Evolutionary conservation across 2,888 invertebrate species (phyloP).

Genomic region (Lycophotia porphyrea): DNA sequence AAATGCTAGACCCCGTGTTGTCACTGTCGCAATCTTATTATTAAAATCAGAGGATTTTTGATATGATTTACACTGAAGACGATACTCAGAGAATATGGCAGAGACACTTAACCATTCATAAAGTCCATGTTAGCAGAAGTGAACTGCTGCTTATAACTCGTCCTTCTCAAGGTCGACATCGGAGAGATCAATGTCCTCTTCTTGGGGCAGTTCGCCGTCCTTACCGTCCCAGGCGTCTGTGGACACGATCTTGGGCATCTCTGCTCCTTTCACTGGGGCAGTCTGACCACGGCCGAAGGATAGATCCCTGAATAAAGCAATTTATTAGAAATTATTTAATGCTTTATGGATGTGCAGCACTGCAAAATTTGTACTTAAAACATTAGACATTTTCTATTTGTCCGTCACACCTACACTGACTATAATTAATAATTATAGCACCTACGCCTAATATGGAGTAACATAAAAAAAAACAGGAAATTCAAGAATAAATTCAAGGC

Average conservation of each 20-base stretch:
- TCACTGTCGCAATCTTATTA: conserved; percentile 26
- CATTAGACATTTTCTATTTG: not conserved
- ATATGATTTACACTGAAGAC: conserved; percentile 57
- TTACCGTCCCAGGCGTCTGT: conserved; percentile 98
- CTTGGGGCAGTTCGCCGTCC: conserved; percentile 95
- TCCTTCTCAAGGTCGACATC: conserved; percentile 96
- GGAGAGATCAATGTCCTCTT: conserved; percentile 97
- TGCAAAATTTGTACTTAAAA: not conserved
- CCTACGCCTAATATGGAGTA: not conserved
- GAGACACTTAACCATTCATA: conserved; percentile 48
- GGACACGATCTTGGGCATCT: conserved; percentile 93
- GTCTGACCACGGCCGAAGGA: conserved; percentile 98
- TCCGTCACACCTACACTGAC: not conserved
- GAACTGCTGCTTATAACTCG: conserved; percentile 90
- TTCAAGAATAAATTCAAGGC: not conserved
- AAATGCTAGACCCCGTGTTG: conserved; percentile 48
- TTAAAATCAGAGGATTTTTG: conserved; percentile 37
- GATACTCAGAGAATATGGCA: conserved; percentile 41
- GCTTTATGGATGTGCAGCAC: not conserved
- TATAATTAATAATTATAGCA: no score
- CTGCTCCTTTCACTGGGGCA: conserved; percentile 95
- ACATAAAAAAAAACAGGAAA: not conserved
- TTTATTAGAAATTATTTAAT: not conserved
- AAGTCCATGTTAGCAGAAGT: conserved; percentile 28
- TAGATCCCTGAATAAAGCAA: conserved; percentile 91